Evolutionary conservation across 2,888 invertebrate genomes (phyloP).

Genomic region (Amblyjoppa fuscipennis): DNA sequence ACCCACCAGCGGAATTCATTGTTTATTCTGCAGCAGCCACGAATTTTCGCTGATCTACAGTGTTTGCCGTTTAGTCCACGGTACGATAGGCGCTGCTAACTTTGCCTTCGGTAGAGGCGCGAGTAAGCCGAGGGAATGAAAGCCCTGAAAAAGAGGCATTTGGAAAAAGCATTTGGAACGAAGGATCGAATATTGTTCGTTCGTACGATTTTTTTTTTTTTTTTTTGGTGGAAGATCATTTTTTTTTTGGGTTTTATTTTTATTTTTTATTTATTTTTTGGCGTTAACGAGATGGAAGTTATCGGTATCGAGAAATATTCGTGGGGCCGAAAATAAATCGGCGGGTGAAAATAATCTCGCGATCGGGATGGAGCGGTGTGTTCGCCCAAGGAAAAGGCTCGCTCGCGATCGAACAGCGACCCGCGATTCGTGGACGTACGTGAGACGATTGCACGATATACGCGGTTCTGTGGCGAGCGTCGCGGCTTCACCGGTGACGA

Average conservation of each 20-base stretch:
- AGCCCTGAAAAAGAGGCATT: neutral
- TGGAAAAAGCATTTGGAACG: neutral
- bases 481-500: neutral
- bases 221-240: neutral
- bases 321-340: neutral
- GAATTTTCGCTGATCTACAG: constrained; percentile 53
- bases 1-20: constrained; percentile 44
- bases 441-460: constrained; percentile 52
- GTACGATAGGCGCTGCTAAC: constrained; percentile 37
- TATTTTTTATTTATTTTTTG: no score
- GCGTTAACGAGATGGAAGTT: neutral
- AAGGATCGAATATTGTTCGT: neutral
- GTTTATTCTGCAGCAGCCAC: constrained; percentile 44
- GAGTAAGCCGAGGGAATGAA: constrained; percentile 17
- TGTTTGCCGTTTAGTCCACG: constrained; percentile 33
- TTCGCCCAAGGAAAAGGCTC: constrained; percentile 31
- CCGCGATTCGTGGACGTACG: constrained; percentile 52
- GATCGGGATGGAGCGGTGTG: neutral
- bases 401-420: constrained; percentile 36
- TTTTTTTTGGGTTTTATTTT: neutral
- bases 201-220: neutral
- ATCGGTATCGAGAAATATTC: neutral
- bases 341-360: constrained; percentile 22
- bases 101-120: constrained; percentile 39
- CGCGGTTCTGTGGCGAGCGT: constrained; percentile 15